Base-by-base conservation (phyloP, 2,888 invertebrate species). In the Xestia sexstrigata region DNA sequence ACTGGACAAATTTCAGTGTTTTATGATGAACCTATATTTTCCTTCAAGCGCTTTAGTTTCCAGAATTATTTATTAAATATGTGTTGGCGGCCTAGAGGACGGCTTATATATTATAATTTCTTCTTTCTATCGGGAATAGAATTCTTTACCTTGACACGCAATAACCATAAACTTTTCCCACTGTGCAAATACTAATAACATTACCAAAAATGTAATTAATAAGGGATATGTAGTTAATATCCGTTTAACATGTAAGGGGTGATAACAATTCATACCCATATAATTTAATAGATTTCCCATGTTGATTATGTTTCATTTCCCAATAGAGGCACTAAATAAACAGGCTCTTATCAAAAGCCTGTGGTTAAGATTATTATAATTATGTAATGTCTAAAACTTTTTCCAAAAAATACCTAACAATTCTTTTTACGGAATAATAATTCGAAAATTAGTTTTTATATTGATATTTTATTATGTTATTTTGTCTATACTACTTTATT, bases 121-220 rank as follows among this genome's bases (percentile, higher is more conserved):
- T 45, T 83, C 45, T 62, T 75, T 67, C 87, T 85, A 74, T 63
- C 80, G 86, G 86, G 88, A 87, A 85, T 83, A 77, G 15, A 83
- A 83, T 70, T 71, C 62, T 65, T 76, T 74, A 77, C 74, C 76
- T 82, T 84, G 76, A 70, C 87, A 87, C 88, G 87, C 88, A 70
- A 82, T 74, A 62, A 68, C 72, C 35, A 72, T 87, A 76, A 72
- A 79, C 58, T 77, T 78, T 79, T 78, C 84, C 84, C 76, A 78
- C n/a, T 55, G 80, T 75, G 77, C 73, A 76, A 84, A 79, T 83
- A 83, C 75, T 70, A 83, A 73, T 78, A 68, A 49, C 84, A 81
- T 87, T 78, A 84, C 82, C 78, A 60, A 82, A 85, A 81, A 70
- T 11, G 1, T 74, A 68, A 80, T 72, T 70, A 74, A 72, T 78